A percentile compares a stretch with the other conserved stretches of the same genome.
Evolutionary conservation across 2,888 invertebrate species (phyloP).

Genomic region (Drosophila sordidula): DNA sequence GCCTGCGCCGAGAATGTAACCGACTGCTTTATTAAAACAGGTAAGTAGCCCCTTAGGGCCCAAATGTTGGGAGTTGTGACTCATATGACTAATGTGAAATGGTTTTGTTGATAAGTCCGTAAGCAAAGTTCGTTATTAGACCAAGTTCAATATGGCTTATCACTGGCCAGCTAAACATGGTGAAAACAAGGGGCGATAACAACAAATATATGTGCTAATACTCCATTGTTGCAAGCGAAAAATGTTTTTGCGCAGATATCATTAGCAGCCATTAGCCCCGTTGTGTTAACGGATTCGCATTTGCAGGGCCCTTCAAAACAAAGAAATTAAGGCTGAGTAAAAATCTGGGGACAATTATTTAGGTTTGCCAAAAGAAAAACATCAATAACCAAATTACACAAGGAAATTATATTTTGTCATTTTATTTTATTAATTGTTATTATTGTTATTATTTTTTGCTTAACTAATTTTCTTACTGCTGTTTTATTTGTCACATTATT

Average conservation of each 20-base stretch:
- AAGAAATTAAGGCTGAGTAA: too few relatives aligned
- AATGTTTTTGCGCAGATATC: background rate
- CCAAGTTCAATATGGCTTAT: slow-evolving; percentile 12
- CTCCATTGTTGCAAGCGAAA: background rate
- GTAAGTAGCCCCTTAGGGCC: slow-evolving; percentile 22
- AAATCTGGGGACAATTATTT: too few relatives aligned
- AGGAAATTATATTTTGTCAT: too few relatives aligned
- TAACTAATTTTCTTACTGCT: too few relatives aligned
- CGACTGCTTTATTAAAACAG: slow-evolving; percentile 27
- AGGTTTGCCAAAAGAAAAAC: too few relatives aligned
- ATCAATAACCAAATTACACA: too few relatives aligned
- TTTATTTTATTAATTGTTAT: too few relatives aligned
- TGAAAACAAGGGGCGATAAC: slow-evolving; percentile 9
- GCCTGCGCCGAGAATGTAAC: background rate
- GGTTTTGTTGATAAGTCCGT: slow-evolving; percentile 14
- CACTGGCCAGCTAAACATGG: background rate
- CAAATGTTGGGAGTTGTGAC: slow-evolving; percentile 11
- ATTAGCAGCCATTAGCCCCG: background rate
- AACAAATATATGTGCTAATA: background rate
- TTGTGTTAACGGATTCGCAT: background rate
- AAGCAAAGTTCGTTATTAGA: slow-evolving; percentile 6
- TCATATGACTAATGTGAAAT: slow-evolving; percentile 7
- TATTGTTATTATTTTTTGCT: too few relatives aligned
- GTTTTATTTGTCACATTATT: too few relatives aligned
- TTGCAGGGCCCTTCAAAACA: background rate